Evolutionary conservation across 2,113 vertebrate species (phyloP), one percentile per base, ranked within the genome.

Genomic region (Plotosus lineatus): DNA sequence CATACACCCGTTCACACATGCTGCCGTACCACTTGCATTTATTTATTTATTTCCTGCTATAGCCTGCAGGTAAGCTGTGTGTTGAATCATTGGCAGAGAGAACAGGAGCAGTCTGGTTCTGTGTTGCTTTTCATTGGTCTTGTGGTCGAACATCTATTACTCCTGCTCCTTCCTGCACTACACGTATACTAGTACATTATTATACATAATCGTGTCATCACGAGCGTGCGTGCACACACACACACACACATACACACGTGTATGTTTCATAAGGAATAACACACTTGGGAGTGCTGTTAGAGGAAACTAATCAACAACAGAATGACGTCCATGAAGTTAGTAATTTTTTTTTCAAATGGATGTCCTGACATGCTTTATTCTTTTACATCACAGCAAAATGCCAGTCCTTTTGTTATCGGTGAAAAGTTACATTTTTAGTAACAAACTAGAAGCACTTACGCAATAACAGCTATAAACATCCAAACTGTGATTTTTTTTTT

Each of bases 241-340:
- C 61, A 65, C 33, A 65, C 61, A 68, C 65, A 68, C 65, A 44
- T 40, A 68, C 65, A 68, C 66, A 69, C 66, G 46, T 56, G n/a
- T 1, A 31, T 60, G 26, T 26, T 31, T 61, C 17, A 28, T 61
- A 33, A 61, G 15, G 58, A 33, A 33, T 61, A 63, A 9, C 31
- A 63, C 31, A 74, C 17, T n/a, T 0, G 0, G 15, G 28, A 53
- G 31, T n/a, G 38, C 10, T n/a, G 10, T n/a, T n/a, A 26, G 40
- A 14, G 21, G 65, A 42, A 68, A 42, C n/a, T n/a, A 66, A n/a
- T 66, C 36, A 2, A 36, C 40, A 36, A 66, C 19, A 38, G 36
- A n/a, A 40, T 40, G 23, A 38, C 21, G 38, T 40, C 61, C 17
- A 0, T 65, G 19, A 65, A 40, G 21, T 40, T 3, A 38, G 8